Conservation (phyloP, 2,888 invertebrate genomes). For the Adineta ricciae region DNA sequence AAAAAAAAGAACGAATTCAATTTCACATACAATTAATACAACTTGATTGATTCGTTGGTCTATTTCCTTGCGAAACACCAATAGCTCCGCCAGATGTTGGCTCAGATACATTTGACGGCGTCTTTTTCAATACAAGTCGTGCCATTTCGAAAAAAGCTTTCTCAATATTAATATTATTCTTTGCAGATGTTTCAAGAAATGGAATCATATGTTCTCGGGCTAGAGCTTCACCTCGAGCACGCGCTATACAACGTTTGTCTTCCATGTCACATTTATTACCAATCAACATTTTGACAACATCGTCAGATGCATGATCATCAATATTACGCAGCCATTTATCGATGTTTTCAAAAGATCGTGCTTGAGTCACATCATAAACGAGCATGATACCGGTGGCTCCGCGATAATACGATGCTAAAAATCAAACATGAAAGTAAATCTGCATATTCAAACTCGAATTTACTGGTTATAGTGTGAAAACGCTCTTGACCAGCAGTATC, state of each 20-base stretch:
- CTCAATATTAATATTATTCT: slow-evolving; percentile 92
- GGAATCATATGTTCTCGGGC: slow-evolving; percentile 95
- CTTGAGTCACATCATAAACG: slow-evolving; percentile 96
- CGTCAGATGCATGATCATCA: slow-evolving; percentile 90
- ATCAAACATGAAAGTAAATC: slow-evolving; percentile 59
- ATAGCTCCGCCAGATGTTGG: background rate
- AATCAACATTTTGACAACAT: slow-evolving; percentile 95
- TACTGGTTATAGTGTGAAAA: slow-evolving; percentile 81
- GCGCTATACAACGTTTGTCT: slow-evolving; percentile 85
- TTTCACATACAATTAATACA: slow-evolving; percentile 1
- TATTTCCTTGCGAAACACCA: background rate
- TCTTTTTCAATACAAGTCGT: slow-evolving; percentile 26
- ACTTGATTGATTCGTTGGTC: background rate
- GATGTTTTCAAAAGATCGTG: slow-evolving; percentile 96
- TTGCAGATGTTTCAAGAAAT: slow-evolving; percentile 98
- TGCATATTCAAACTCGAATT: background rate
- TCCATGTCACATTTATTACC: slow-evolving; percentile 95
- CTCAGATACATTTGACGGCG: background rate
- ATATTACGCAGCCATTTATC: slow-evolving; percentile 98
- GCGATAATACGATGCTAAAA: slow-evolving; percentile 96
- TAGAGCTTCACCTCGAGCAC: slow-evolving; percentile 81
- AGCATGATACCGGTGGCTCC: slow-evolving; percentile 99
- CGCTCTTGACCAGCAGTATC: slow-evolving; percentile 90
- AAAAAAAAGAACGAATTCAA: too few species aligned
- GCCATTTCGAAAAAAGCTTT: slow-evolving; percentile 63